Percentiles rank a stretch among this genome's conserved stretches.
phyloP scores from a whole-genome alignment of 1,140 invertebrate genomes.

The Lepidotrigona ventralis region DNA sequence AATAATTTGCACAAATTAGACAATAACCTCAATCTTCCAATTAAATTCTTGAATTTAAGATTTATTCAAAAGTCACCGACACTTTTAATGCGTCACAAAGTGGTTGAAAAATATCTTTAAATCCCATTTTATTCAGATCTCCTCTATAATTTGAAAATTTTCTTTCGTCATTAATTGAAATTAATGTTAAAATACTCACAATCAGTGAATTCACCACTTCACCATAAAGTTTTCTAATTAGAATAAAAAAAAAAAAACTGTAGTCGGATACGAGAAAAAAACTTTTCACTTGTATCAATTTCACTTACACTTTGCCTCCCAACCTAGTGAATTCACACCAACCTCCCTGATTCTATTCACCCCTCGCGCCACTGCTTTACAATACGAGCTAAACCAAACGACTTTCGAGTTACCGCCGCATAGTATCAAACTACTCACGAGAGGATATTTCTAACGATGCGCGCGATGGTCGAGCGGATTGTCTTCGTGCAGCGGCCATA shows the following conservation, averaged over 20 bases:
- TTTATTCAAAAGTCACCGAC: too few species aligned
- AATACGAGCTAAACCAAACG: background rate
- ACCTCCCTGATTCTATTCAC: background rate
- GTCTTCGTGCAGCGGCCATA: slow-evolving; percentile 22
- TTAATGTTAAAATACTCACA: background rate
- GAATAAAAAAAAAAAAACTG: too few species aligned
- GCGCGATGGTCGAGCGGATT: background rate
- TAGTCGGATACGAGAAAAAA: too few species aligned
- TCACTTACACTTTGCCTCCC: too few species aligned
- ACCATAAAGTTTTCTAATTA: too few species aligned
- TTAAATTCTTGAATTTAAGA: too few species aligned
- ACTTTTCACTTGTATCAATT: too few species aligned
- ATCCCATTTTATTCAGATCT: background rate
- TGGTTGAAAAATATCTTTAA: background rate
- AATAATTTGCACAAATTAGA: too few species aligned
- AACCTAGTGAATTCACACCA: too few species aligned
- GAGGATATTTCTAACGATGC: background rate
- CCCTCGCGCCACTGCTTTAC: background rate
- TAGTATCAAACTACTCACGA: background rate
- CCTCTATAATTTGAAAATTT: background rate
- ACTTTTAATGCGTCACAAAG: too few species aligned
- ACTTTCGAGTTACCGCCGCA: background rate
- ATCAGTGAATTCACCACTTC: too few species aligned
- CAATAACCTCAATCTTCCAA: too few species aligned
- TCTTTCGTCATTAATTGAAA: background rate